Conservation (phyloP, 2,888 invertebrate genomes). For the Conchocele bisecta region DNA sequence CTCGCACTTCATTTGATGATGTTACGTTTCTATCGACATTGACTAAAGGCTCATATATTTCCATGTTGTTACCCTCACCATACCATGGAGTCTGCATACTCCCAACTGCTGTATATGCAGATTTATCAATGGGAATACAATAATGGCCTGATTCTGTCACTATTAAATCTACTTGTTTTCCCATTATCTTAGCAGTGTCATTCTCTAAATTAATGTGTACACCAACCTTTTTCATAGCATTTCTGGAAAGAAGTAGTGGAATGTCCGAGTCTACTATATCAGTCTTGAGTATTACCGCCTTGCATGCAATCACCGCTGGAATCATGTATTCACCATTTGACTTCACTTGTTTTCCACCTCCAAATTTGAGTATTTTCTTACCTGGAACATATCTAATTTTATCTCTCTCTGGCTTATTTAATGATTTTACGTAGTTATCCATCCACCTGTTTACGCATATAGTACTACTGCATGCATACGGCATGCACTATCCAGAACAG, state of each 20-base stretch:
- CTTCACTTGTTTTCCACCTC: conserved; percentile 11
- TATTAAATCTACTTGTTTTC: conserved; percentile 18
- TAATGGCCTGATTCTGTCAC: too few species aligned
- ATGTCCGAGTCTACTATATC: conserved; percentile 50
- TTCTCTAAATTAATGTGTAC: conserved; percentile 9
- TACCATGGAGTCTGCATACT: too few species aligned
- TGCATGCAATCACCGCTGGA: conserved; percentile 26
- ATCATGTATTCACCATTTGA: conserved; percentile 27
- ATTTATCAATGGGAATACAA: too few species aligned
- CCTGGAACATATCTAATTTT: too few species aligned
- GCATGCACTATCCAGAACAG: conserved; percentile 57
- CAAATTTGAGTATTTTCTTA: too few species aligned
- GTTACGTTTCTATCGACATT: too few species aligned
- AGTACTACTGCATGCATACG: conserved; percentile 59
- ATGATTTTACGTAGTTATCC: conserved; percentile 21
- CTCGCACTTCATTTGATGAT: too few species aligned
- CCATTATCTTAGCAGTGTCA: conserved; percentile 22
- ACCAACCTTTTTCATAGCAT: too few species aligned
- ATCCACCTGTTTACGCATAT: conserved; percentile 51
- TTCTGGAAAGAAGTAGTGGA: conserved; percentile 16
- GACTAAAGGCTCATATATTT: too few species aligned
- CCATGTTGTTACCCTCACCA: too few species aligned
- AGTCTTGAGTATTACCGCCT: conserved; percentile 20
- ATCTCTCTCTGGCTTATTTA: conserved; percentile 3
- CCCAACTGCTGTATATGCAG: too few species aligned